Evolutionary conservation across 2,888 invertebrate species (phyloP), one percentile per base, ranked within the genome.

Genomic region (Antheraea assamensis): DNA sequence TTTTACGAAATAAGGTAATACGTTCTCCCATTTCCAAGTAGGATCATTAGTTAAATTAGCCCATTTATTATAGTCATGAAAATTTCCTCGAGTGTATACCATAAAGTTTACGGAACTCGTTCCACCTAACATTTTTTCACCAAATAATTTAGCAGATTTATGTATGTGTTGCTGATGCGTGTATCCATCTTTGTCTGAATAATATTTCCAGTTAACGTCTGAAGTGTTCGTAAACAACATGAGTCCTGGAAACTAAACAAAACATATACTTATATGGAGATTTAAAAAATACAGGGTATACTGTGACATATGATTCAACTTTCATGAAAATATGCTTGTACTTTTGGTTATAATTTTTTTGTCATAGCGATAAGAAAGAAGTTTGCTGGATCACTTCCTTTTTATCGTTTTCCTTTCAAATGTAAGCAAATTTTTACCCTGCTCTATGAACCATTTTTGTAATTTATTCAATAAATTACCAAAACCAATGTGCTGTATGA

Each of bases 111-210:
- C 19, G 1, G 74, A 71, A 17, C 77, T 58, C 10, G 79, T 58
- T 61, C 80, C 80, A 30, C 80, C 79, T 47, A 80, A 72, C 76
- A 79, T 77, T 42, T 71, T 71, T 0, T 78, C 79, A 61, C 74
- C n/a, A 2, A 70, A 42, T 15, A 78, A 55, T 0, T 75, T 24
- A 1, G 72, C 10, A 0, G 49, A 61, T 19, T 76, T 66, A 0
- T 49, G n/a, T 8, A 42, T 55, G 10, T 76, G 72, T 10, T 31
- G 5, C 21, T 66, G 66, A 31, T 66, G 66, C 8, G 66, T 31
- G 15, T 21, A 21, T 66, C 31, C 66, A 66, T 66, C 66, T 3
- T 66, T 21, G 17, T 31, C 31, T 13, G 31, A 30, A 21, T 31
- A 31, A 31, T 66, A 31, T 3, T 66, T 66, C 66, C 66, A 66